Base-by-base conservation (phyloP, 2,113 vertebrate species). In the Urocitellus parryii region DNA sequence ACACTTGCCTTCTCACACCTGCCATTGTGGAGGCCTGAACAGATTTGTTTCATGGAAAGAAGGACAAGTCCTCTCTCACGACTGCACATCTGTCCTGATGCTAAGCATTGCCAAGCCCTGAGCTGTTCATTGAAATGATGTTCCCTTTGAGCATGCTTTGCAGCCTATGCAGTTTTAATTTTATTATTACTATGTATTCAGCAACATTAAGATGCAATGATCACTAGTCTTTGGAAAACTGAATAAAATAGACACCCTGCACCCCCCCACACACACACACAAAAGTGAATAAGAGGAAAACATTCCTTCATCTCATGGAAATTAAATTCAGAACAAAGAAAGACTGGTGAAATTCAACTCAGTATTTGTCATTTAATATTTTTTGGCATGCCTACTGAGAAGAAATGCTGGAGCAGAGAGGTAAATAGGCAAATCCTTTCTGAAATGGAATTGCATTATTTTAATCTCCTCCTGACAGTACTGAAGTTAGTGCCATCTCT, bases 361-460 rank as follows among this genome's bases (percentile, higher is more conserved):
- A 37, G 27, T 51, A 67, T 97, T 90, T 91, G 25, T 74, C 72
- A 68, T 37, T 83, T 61, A 18, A 22, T 65, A 65, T 70, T 42
- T 91, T n/a, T 88, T 58, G 39, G 58, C 37, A 24, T 70, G 13
- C 45, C 74, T 51, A 13, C 17, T 39, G 86, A 53, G 68, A 65
- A 53, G 32, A 74, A 42, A 70, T 70, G 22, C 32, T 48, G 72
- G 42, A 88, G 22, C 53, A 85, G 72, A 45, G 61, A 83, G 17
- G n/a, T 24, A 63, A 92, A 34, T 8, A 90, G 65, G 14, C 18
- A 87, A 80, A 51, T 58, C 42, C 48, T 76, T 45, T 93, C 5
- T 61, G 42, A 91, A 89, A 82, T 67, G 73, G 61, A 85, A 70
- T 79, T 45, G 20, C 27, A 74, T 91, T 73, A 58, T 94, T 97